Evolutionary conservation across 2,888 invertebrate genomes (phyloP), one percentile per base, ranked within the genome.

Genomic region (Cactoblastis cactorum): DNA sequence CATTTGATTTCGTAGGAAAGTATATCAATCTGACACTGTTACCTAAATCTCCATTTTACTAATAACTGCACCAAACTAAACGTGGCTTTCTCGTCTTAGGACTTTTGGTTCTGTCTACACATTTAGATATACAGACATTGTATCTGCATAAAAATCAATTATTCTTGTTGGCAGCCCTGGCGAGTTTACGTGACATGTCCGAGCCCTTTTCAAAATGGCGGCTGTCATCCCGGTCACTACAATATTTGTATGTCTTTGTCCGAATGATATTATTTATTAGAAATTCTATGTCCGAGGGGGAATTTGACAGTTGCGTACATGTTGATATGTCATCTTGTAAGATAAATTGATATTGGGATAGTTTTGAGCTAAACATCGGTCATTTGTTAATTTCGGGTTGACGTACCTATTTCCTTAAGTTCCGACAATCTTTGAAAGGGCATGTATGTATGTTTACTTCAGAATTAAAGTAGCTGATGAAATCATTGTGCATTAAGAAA

Each of bases 161-260:
- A 28, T 43, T n/a, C 6, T 11, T 28, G 1, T 17, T 72, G 80
- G 67, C 70, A 85, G 62, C 86, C 86, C 86, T 81, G 68, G 61
- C 67, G 69, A 71, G 71, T 65, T 63, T 61, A 66, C 63, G 62
- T 74, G 79, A 77, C 78, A 76, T 79, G 85, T 83, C 86, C 83
- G 71, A 79, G 81, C 84, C 85, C 85, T 83, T 80, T 80, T 85
- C 86, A 85, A 80, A 85, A 83, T 80, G 82, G 76, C 74, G 65
- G 51, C 71, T 74, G 77, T 76, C 77, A 78, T 65, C 72, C 65
- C 74, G 84, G 83, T 83, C 85, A 84, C 74, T 76, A 59, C 72
- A 65, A 72, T 71, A 72, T 74, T 68, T 74, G 72, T 71, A 63
- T 75, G 69, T 69, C 68, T 73, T 69, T 72, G 61, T 62, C 64